Evolutionary conservation across 2,888 invertebrate genomes (phyloP), one percentile per base, ranked within the genome.

Genomic region (Micoletzkya japonica): DNA sequence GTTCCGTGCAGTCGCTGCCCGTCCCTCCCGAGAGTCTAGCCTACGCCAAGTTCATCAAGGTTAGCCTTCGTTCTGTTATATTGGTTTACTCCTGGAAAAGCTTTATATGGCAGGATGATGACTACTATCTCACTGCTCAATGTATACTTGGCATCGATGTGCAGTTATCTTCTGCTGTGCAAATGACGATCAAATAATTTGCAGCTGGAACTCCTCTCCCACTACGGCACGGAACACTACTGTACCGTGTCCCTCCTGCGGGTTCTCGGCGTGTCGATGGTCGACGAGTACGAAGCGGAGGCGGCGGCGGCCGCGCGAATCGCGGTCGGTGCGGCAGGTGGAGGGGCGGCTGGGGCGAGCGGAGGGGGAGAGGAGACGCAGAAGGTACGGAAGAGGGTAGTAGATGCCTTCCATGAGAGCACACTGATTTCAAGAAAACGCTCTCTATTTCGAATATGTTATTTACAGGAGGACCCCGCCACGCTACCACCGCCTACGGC

Each of bases 231-330:
- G 10, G 97, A 98, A 87, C 97, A 98, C 86, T 98, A 92, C 86
- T 99, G 98, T 86, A 97, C 98, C 0, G 89, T 98, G 75, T 95
- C 95, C n/a, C 89, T 95, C 63, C 93, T 99, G 86, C 91, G 93
- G 73, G 93, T 94, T 1, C 95, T 92, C 85, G 96, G 95, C 26
- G 93, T 93, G 2, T 94, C 93, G 20, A 82, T 87, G 79, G 84
- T 86, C 14, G 87, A 87, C 75, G 86, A 86, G 68, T 85, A 84
- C 59, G 85, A 85, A 64, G 82, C 79, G 24, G 85, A 85, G 70
- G 84, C 77, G 14, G 57, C n/a, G 26, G 73, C 72, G 1, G 71
- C 63, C 20, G 52, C 67, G 28, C 32, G 61, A 17, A 28, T 36
- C 17, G 28, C 61, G 32, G 64, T 54, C 7, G 20, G 49, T 28